Base-by-base conservation (phyloP, 2,113 vertebrate genomes). In the Lipophrys pholis region DNA sequence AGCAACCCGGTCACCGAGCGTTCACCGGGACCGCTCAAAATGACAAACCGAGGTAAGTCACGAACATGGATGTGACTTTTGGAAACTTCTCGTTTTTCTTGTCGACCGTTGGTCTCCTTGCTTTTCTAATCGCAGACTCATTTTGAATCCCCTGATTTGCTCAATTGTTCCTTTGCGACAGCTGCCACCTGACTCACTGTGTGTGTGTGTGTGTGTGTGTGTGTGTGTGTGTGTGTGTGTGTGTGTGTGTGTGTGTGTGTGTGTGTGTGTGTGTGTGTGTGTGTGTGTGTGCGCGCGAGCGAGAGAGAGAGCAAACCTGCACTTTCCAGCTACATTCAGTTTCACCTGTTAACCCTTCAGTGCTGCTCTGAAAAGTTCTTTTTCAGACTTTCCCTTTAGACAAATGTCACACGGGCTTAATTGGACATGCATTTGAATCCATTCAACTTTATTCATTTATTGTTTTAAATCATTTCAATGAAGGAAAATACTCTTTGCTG, bases 311-410 rank as follows among this genome's bases (percentile, higher is more conserved):
- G 43, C 76, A 30, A 30, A 30, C 67, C 81, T 85, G 78, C 64
- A 90, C 80, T 90, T 92, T 92, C 88, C 90, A 85, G 42, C 62
- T 35, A 49, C 54, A 84, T 82, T 30, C 40, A 63, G 83, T 85
- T 91, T 88, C 86, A 85, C 17, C 78, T 77, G 39, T 82, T 87
- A 87, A 87, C 83, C 78, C 73, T 78, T 81, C 60, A 45, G 61
- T 86, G 58, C 16, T 81, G 17, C 69, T 45, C 40, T 69, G 58
- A 76, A 30, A 30, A 30, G 21, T 30, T 30, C 2, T 30, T 30
- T 30, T 30, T 30, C 2, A 30, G 2, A 2, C 21, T 30, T 30
- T 30, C 21, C 21, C 21, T 30, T 30, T 30, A 30, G 21, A 30
- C 21, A 30, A 6, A 35, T 49, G 35, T 9, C 65, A 16, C 42